Evolutionary conservation across 1,140 invertebrate species (phyloP), one percentile per base, ranked within the genome.

Genomic region (Scaptomyza graminum): DNA sequence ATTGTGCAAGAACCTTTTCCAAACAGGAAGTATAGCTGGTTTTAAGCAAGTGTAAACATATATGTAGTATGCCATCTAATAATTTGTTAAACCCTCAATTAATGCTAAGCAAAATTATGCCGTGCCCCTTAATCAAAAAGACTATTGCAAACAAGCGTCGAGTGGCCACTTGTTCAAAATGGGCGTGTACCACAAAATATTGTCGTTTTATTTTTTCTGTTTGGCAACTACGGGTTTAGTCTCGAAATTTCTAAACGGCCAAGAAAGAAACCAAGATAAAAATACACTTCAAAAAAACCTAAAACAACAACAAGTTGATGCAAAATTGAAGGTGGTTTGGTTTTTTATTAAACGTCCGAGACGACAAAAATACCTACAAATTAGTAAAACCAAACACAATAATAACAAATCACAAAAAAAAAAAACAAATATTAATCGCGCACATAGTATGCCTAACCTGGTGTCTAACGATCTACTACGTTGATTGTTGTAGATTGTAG

Each of bases 251-350:
- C 75, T 63, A 78, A 65, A 46, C 56, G 18, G 37, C 44, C 11
- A 60, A 59, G 49, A 67, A 67, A 43, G 34, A 56, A 18, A 39
- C 37, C 13, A 28, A 50, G 22, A 52, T 37, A 18, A 39, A n/a
- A 47, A 22, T 43, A 56, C 31, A 34, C 9, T 9, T 34, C 41
- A 52, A 62, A 46, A 34, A 31, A 34, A 39, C 37, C 0, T 15
- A 39, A 43, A 62, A 43, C 39, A 44, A 13, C 11, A 41, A 34
- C 52, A n/a, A n/a, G 41, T 73, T 41, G 49, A 34, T 22, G 59
- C 71, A 56, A 76, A 72, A 78, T 44, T 59, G 73, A 78, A 76
- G 73, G 76, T 78, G 74, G 76, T 78, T 78, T 68, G 43, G 73
- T 76, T 78, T 76, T 34, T 75, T 72, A 63, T 75, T 72, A 49